Evolutionary conservation across 2,888 invertebrate species (phyloP).

Genomic region (Archaeoteleia sp.): DNA sequence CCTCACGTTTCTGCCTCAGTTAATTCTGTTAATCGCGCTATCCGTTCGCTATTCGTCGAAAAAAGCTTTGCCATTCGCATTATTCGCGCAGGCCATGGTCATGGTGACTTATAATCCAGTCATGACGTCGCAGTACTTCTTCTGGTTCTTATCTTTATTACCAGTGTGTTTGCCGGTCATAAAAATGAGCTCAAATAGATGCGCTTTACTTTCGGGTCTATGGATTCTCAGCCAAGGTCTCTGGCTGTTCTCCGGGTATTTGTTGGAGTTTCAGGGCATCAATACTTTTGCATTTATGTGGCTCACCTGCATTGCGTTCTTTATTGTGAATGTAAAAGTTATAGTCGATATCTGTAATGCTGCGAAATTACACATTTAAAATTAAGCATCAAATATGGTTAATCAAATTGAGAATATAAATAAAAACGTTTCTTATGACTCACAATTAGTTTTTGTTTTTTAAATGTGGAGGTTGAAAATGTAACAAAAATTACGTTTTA

Average conservation of each 20-base stretch:
- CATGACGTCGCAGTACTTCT: conserved; percentile 96
- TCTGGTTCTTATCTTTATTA: conserved; percentile 95
- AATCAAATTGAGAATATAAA: background rate
- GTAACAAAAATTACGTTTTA: too few species aligned
- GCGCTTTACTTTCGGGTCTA: conserved; percentile 76
- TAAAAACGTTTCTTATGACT: too few species aligned
- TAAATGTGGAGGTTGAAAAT: conserved; percentile 14
- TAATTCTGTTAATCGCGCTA: conserved; percentile 80
- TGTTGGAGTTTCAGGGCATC: conserved; percentile 90
- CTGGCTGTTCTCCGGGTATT: conserved; percentile 94
- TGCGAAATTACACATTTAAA: conserved; percentile 4
- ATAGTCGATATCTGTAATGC: conserved; percentile 76
- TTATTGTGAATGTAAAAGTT: conserved; percentile 86
- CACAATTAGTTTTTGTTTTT: conserved; percentile 56
- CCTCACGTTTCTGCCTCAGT: conserved; percentile 81
- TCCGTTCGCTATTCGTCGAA: conserved; percentile 80
- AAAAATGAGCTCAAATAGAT: conserved; percentile 76
- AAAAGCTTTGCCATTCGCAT: conserved; percentile 86
- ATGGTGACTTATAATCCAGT: conserved; percentile 97
- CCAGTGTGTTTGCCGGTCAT: conserved; percentile 88
- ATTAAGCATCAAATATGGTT: too few species aligned
- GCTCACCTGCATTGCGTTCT: conserved; percentile 88
- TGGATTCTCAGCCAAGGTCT: conserved; percentile 86
- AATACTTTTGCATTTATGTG: conserved; percentile 91
- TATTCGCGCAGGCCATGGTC: conserved; percentile 89